Conservation (phyloP, 1,140 invertebrate species). For the Drosophila arawakana region DNA sequence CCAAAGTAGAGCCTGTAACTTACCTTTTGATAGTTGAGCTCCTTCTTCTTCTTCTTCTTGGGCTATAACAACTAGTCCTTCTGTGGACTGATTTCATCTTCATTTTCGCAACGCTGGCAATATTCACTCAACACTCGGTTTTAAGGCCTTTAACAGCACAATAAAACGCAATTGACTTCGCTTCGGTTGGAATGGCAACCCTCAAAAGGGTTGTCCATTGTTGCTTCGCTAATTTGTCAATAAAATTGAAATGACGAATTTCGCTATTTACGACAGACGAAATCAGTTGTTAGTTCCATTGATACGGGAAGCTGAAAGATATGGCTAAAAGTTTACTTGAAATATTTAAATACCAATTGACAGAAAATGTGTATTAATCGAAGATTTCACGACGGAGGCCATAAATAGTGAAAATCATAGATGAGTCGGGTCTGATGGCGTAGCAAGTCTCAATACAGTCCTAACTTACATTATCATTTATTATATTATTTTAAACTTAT, state of each 20-base stretch:
- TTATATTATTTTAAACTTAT: no score
- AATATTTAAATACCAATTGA: no score
- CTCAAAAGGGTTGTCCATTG: not conserved
- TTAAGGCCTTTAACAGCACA: not conserved
- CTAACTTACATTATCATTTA: no score
- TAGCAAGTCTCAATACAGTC: no score
- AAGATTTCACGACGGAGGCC: no score
- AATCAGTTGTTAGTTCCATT: no score
- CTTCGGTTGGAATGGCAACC: not conserved
- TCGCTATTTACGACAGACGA: not conserved
- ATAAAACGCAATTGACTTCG: slow-evolving; percentile 8
- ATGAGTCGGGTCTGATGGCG: no score
- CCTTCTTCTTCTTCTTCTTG: not conserved
- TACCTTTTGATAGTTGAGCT: slow-evolving; percentile 2
- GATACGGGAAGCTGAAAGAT: no score
- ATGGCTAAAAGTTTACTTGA: no score
- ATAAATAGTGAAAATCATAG: no score
- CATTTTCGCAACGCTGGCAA: not conserved
- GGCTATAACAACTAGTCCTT: slow-evolving; percentile 8
- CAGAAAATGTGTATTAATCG: no score
- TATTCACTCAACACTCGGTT: not conserved
- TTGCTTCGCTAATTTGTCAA: slow-evolving; percentile 10
- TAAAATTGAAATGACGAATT: slow-evolving; percentile 23
- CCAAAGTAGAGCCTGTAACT: not conserved
- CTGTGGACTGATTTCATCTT: slow-evolving; percentile 9